Percentiles rank a stretch among this genome's conserved stretches.
phyloP scores from a whole-genome alignment of 2,113 vertebrate genomes.

The Galeopterus variegatus region DNA sequence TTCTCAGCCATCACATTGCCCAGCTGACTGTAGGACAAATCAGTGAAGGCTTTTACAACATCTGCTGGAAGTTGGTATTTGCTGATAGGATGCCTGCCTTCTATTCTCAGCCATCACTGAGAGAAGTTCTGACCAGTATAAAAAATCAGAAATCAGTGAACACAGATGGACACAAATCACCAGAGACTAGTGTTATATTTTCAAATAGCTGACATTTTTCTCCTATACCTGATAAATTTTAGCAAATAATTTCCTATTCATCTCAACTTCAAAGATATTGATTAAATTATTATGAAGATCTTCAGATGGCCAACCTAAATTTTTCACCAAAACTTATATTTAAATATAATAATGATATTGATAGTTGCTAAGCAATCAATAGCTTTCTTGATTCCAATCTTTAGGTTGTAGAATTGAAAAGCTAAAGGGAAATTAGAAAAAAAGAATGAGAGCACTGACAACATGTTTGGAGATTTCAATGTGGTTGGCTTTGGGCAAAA shows the following conservation, averaged over 20 bases:
- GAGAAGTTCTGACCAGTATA: background rate
- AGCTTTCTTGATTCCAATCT: background rate
- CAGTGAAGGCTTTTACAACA: background rate
- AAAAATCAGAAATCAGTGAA: background rate
- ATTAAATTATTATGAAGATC: background rate
- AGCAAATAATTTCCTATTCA: background rate
- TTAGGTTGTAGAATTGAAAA: background rate
- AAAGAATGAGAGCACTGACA: background rate
- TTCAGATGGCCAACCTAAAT: background rate
- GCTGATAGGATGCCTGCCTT: background rate
- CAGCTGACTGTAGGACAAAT: constrained; percentile 59
- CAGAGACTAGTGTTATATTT: background rate
- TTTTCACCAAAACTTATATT: background rate
- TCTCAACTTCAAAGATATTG: background rate
- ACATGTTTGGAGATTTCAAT: background rate
- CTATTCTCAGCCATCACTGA: background rate
- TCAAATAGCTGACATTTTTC: background rate
- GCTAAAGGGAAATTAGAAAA: background rate
- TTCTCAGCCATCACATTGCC: too few species aligned
- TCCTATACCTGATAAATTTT: background rate
- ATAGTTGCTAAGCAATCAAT: background rate
- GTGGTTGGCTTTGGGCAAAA: background rate
- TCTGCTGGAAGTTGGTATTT: constrained; percentile 38
- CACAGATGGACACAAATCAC: background rate
- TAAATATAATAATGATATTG: background rate